Conservation (phyloP, 2,888 invertebrate species). For the Calephelis perditalis region DNA sequence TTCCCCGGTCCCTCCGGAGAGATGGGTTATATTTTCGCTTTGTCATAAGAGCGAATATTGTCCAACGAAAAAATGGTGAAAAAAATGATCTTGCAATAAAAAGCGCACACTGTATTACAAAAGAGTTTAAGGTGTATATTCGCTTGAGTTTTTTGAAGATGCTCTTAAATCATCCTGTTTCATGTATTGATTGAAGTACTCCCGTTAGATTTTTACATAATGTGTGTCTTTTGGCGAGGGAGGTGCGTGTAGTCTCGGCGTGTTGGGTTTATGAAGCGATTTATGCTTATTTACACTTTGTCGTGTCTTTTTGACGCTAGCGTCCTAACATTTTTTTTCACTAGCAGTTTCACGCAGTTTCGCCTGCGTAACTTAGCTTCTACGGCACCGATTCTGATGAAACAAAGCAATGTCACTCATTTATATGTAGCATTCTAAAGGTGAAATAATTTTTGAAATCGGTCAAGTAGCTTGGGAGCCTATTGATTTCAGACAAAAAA, state of each 20-base stretch:
- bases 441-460: too few relatives aligned
- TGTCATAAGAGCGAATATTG: constrained; percentile 51
- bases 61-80: constrained; percentile 49
- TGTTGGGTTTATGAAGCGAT: constrained; percentile 9
- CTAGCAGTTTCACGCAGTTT: too few relatives aligned
- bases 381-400: too few relatives aligned
- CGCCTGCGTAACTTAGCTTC: too few relatives aligned
- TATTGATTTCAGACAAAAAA: too few relatives aligned
- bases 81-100: constrained; percentile 40
- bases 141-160: constrained; percentile 44
- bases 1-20: constrained; percentile 55
- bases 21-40: constrained; percentile 38
- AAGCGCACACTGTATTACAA: constrained; percentile 34
- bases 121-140: constrained; percentile 41
- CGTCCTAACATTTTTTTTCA: too few relatives aligned
- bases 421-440: too few relatives aligned
- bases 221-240: constrained; percentile 65
- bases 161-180: constrained; percentile 71
- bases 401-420: too few relatives aligned
- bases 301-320: not conserved
- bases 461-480: too few relatives aligned
- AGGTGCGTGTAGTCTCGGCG: constrained; percentile 3
- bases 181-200: constrained; percentile 77
- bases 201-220: constrained; percentile 76
- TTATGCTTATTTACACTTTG: constrained; percentile 10